Conservation (phyloP, 2,888 invertebrate genomes). For the Cacoxenus indagator region DNA sequence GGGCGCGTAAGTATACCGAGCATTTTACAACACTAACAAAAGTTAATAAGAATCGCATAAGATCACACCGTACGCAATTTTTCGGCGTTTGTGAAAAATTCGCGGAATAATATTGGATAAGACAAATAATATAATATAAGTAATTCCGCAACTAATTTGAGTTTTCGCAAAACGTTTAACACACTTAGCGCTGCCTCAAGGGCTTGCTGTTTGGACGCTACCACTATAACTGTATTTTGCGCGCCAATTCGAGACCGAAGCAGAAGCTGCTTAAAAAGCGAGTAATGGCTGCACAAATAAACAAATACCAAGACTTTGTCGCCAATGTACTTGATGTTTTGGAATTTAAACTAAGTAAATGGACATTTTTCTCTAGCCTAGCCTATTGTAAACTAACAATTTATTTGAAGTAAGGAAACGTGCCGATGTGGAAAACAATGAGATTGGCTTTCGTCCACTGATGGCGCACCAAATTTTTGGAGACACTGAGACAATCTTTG, state of each 20-base stretch:
- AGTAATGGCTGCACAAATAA: conserved; percentile 63
- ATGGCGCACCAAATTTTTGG: conserved; percentile 97
- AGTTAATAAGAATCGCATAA: no score
- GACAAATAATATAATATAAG: not conserved
- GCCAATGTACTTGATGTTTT: conserved; percentile 66
- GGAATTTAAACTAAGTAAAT: conserved; percentile 69
- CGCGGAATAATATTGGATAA: no score
- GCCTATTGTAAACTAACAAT: not conserved
- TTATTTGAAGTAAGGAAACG: conserved; percentile 73
- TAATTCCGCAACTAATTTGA: not conserved
- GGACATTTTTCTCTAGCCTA: no score
- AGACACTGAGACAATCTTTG: conserved; percentile 93
- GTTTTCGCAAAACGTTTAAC: not conserved
- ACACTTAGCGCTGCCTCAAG: conserved; percentile 17
- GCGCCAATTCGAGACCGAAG: conserved; percentile 48
- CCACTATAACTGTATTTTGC: conserved; percentile 43
- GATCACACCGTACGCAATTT: no score
- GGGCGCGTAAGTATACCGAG: conserved; percentile 25
- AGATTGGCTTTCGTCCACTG: conserved; percentile 79
- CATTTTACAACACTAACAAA: conserved; percentile 34
- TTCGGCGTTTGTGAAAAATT: not conserved
- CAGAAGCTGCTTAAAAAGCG: not conserved
- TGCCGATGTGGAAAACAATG: conserved; percentile 78
- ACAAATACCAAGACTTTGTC: conserved; percentile 65
- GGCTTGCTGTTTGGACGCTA: conserved; percentile 28